Conservation (phyloP, 1,140 invertebrate species). For the Drosophila varians region DNA sequence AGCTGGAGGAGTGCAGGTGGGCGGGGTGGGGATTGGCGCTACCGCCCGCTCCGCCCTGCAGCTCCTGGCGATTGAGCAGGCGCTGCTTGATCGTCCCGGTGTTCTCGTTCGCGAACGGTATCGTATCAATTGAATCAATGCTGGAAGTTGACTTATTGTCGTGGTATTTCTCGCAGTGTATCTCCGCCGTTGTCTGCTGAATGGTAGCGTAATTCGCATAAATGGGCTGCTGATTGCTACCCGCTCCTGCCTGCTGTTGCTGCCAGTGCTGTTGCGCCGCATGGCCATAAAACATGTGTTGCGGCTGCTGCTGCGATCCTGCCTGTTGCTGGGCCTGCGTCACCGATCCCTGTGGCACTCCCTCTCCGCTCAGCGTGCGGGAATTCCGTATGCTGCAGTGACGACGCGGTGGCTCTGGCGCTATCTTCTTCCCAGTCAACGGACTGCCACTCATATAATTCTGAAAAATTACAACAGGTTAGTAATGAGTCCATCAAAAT, state of each 20-base stretch:
- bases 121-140: conserved; percentile 95
- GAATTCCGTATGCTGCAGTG: conserved; percentile 85
- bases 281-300: conserved; percentile 69
- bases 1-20: conserved; percentile 78
- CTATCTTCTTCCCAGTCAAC: conserved; percentile 88
- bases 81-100: conserved; percentile 96
- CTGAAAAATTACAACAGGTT: conserved; percentile 25
- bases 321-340: conserved; percentile 26
- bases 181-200: conserved; percentile 87
- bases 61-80: conserved; percentile 75
- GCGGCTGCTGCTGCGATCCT: conserved; percentile 31
- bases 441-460: conserved; percentile 85
- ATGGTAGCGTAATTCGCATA: conserved; percentile 85
- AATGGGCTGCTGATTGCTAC: conserved; percentile 82
- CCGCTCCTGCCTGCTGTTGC: conserved; percentile 49
- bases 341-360: conserved; percentile 10
- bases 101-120: conserved; percentile 99
- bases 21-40: conserved; percentile 28
- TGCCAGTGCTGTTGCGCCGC: conserved; percentile 59
- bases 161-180: conserved; percentile 85
- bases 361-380: conserved; percentile 68
- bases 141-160: conserved; percentile 92
- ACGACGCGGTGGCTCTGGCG: conserved; percentile 94
- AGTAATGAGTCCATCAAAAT: background rate
- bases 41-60: conserved; percentile 31